Conservation (phyloP, 1,140 invertebrate genomes). For the Aphis gossypii region DNA sequence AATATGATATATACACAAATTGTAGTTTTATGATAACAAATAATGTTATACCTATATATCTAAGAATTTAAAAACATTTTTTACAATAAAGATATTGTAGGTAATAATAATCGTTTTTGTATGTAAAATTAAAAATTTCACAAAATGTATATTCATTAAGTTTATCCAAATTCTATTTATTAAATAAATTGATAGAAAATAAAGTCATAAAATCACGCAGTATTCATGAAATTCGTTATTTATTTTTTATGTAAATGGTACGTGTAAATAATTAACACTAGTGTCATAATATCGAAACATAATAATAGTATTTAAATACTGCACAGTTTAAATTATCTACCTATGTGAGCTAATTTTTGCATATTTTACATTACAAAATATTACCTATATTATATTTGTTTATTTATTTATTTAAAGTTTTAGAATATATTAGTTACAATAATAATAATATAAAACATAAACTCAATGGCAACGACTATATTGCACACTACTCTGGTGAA, state of each 20-base stretch:
- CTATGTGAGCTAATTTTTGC: background rate
- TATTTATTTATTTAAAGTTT: background rate
- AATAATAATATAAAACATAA: background rate
- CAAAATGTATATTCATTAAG: background rate
- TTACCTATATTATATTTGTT: background rate
- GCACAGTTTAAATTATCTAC: background rate
- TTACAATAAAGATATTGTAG: background rate
- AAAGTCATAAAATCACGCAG: background rate
- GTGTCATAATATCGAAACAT: background rate
- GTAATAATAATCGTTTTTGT: background rate
- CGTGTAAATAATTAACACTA: background rate
- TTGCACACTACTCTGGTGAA: background rate
- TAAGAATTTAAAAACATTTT: background rate
- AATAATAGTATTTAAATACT: background rate
- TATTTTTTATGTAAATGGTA: background rate
- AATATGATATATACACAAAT: background rate
- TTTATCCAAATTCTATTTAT: background rate
- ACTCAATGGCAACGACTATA: slow-evolving; percentile 21
- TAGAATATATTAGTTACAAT: background rate
- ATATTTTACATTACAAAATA: background rate
- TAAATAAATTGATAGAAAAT: background rate
- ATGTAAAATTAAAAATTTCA: background rate
- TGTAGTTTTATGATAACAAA: background rate
- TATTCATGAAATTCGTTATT: background rate
- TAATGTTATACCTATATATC: background rate